A percentile compares a stretch with the other conserved stretches of the same genome.
Evolutionary conservation across 2,113 vertebrate genomes (phyloP).

Genomic region (Phrynosoma blainvillii): DNA sequence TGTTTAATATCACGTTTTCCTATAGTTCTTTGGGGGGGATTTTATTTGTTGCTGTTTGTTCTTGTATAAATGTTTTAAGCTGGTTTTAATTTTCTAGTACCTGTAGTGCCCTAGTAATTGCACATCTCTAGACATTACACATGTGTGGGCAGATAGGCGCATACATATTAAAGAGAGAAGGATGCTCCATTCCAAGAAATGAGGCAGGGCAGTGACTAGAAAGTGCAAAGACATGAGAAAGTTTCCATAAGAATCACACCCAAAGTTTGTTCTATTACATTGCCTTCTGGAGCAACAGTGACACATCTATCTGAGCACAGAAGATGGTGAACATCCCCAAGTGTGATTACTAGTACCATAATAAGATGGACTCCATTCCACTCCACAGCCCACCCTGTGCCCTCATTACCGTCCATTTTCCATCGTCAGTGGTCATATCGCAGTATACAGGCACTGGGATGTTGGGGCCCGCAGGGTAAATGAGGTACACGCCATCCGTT

Average conservation of each 20-base stretch:
- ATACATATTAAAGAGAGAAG: neutral
- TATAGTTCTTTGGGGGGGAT: no score
- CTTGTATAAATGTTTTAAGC: no score
- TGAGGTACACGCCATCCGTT: conserved; percentile 76
- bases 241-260: neutral
- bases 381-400: neutral
- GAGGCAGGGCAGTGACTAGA: no score
- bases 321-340: no score
- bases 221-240: neutral
- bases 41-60: no score
- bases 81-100: no score
- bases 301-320: no score
- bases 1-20: no score
- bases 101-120: no score
- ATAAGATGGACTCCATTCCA: neutral
- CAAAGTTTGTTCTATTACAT: neutral
- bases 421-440: conserved; percentile 79
- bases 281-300: neutral
- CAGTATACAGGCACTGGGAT: conserved; percentile 79
- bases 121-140: no score
- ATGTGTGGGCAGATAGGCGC: no score
- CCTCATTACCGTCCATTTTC: conserved; percentile 74
- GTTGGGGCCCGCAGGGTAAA: conserved; percentile 77
- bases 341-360: neutral
- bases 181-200: neutral